Evolutionary conservation across 1,140 invertebrate genomes (phyloP).

Genomic region (Protaetia brevitarsis): DNA sequence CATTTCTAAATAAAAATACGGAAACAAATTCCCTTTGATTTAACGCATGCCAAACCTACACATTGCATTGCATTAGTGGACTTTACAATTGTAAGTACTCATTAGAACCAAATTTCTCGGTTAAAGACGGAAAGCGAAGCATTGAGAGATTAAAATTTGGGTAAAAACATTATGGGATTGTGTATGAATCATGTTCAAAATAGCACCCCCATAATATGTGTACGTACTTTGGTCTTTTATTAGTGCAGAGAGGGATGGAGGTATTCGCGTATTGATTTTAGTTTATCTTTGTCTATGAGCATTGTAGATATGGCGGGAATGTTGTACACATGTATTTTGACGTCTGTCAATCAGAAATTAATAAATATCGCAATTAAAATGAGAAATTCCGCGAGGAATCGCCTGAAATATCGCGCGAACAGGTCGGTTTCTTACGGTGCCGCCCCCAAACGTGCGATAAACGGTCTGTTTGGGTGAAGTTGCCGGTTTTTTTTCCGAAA

Average conservation of each 20-base stretch:
- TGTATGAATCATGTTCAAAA: no score
- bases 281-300: conserved; percentile 15
- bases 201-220: background rate
- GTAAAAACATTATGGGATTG: no score
- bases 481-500: conserved; percentile 17
- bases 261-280: conserved; percentile 19
- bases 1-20: background rate
- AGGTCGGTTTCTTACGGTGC: background rate
- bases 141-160: no score
- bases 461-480: background rate
- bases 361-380: conserved; percentile 25
- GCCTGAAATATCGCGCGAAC: background rate
- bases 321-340: conserved; percentile 42
- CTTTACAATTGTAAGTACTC: no score
- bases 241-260: background rate
- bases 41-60: no score
- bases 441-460: background rate
- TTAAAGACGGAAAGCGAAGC: no score
- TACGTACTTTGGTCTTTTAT: background rate
- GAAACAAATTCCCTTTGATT: no score
- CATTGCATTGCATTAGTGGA: background rate
- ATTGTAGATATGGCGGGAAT: conserved; percentile 40
- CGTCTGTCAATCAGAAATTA: conserved; percentile 39
- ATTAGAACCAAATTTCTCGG: no score
- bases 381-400: background rate